Evolutionary conservation across 2,888 invertebrate genomes (phyloP).

Genomic region (Amiota communis): DNA sequence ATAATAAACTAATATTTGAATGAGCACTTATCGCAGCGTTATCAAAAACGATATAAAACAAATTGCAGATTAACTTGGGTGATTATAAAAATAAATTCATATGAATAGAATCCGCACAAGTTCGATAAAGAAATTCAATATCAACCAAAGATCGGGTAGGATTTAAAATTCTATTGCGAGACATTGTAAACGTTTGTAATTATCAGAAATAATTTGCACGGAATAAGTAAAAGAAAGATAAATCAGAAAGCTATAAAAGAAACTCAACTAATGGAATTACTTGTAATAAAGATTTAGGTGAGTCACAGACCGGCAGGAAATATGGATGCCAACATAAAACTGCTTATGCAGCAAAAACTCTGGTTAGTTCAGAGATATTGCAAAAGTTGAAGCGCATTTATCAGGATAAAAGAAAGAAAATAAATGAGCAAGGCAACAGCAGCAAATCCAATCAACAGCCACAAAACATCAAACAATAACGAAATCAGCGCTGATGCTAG

Average conservation of each 20-base stretch:
- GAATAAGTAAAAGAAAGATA: background rate
- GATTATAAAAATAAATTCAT: no score
- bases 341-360: conserved; percentile 46
- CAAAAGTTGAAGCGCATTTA: conserved; percentile 38
- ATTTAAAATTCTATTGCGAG: conserved; percentile 43
- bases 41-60: no score
- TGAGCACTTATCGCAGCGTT: no score
- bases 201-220: conserved; percentile 49
- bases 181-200: conserved; percentile 65
- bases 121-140: no score
- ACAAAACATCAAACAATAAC: conserved; percentile 44
- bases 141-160: no score
- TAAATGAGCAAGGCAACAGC: conserved; percentile 40
- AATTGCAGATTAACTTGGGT: no score
- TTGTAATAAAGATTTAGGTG: background rate
- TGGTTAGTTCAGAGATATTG: conserved; percentile 23
- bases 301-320: conserved; percentile 27
- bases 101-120: no score
- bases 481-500: background rate
- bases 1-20: no score
- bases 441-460: conserved; percentile 34
- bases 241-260: conserved; percentile 1
- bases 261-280: conserved; percentile 16
- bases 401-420: conserved; percentile 40
- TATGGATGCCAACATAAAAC: conserved; percentile 36